phyloP scores from a whole-genome alignment of 2,888 invertebrate genomes.

The Hybos culiciformis region DNA sequence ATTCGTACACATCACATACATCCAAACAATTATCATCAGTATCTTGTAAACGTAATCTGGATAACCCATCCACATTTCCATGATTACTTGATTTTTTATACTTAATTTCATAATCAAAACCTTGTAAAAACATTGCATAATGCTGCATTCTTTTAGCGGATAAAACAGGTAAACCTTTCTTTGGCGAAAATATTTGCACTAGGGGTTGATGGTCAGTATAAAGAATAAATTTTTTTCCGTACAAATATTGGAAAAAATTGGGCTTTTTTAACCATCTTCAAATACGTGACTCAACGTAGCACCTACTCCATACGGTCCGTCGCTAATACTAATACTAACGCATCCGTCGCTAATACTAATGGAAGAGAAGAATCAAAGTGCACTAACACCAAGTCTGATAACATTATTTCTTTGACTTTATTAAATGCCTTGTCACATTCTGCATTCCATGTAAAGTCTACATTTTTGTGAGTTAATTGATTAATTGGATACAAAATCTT shows the following conservation, averaged over 20 bases:
- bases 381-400: constrained; percentile 5
- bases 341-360: constrained; percentile 13
- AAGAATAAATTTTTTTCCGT: constrained; percentile 27
- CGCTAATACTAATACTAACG: constrained; percentile 7
- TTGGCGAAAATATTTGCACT: constrained; percentile 13
- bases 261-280: constrained; percentile 24
- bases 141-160: constrained; percentile 13
- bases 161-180: constrained; percentile 12
- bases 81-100: constrained; percentile 8
- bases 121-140: constrained; percentile 12
- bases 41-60: constrained; percentile 4
- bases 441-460: constrained; percentile 16
- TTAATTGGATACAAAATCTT: constrained; percentile 18
- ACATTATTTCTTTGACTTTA: constrained; percentile 16
- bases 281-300: constrained; percentile 24
- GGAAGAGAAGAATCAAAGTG: constrained; percentile 7
- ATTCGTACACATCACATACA: constrained; percentile 10
- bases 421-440: constrained; percentile 16
- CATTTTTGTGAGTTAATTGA: constrained; percentile 14
- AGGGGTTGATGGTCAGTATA: constrained; percentile 18
- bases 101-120: constrained; percentile 12
- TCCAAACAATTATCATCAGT: neutral
- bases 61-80: constrained; percentile 11
- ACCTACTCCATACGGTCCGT: constrained; percentile 18
- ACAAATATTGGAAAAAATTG: constrained; percentile 30